These are phyloP conservation scores for Vanessa atalanta DNA, from an alignment of 1,140 invertebrate species.

Conservation along the genomic window DNA sequence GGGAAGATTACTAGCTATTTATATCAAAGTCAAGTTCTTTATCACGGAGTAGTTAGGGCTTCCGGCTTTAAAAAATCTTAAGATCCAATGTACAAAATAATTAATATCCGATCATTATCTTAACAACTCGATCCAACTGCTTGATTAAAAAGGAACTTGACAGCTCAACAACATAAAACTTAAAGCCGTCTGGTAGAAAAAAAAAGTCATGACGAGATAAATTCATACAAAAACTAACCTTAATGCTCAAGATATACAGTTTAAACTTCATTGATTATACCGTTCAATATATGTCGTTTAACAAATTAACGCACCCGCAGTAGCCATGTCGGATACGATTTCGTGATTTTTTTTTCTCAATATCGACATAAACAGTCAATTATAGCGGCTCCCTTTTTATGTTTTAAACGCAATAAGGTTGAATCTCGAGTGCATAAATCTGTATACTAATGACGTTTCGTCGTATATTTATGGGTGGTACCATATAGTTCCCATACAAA, in stretches of 20 bases:
- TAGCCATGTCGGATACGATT: slow-evolving; percentile 34
- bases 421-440: slow-evolving; percentile 36
- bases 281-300: slow-evolving; percentile 7
- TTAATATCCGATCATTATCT: slow-evolving; percentile 42
- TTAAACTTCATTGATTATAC: not conserved
- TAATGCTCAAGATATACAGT: not conserved
- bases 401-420: slow-evolving; percentile 29
- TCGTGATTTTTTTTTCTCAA: slow-evolving; percentile 44
- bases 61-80: slow-evolving; percentile 27
- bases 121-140: slow-evolving; percentile 35
- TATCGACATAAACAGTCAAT: slow-evolving; percentile 46
- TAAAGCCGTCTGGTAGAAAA: slow-evolving; percentile 14
- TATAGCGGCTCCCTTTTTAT: slow-evolving; percentile 36
- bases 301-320: slow-evolving; percentile 1
- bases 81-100: slow-evolving; percentile 33
- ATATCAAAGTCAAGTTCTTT: slow-evolving; percentile 15
- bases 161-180: slow-evolving; percentile 34
- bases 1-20: slow-evolving; percentile 18
- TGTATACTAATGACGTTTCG: slow-evolving; percentile 31
- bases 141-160: slow-evolving; percentile 34
- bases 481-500: slow-evolving; percentile 36
- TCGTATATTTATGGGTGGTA: slow-evolving; percentile 34
- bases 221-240: not conserved
- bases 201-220: slow-evolving; percentile 12
- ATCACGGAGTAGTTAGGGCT: slow-evolving; percentile 23